A percentile compares a stretch with the other conserved stretches of the same genome.
These are phyloP conservation scores for Ephialtes manifestator DNA, from an alignment of 2,888 invertebrate species.

Conservation along the genomic window DNA sequence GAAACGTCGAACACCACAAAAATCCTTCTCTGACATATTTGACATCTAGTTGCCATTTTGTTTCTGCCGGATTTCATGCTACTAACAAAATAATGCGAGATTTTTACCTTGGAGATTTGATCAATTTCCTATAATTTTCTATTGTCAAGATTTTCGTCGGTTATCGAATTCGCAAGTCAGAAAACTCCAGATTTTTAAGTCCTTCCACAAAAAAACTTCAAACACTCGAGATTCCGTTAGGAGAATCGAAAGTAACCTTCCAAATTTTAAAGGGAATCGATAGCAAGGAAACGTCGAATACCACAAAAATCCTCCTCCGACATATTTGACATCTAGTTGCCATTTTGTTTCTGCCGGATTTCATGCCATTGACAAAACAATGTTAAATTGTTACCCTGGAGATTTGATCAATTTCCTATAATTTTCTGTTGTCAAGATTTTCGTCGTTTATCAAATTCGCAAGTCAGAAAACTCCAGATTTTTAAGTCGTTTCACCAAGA, in stretches of 20 bases:
- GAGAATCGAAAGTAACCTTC: not conserved
- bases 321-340: constrained; percentile 6
- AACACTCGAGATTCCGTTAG: not conserved
- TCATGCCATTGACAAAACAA: not conserved
- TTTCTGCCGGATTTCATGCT: not conserved
- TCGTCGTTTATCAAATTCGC: no score
- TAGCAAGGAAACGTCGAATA: constrained; percentile 43
- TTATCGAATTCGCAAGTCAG: no score
- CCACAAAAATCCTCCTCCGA: constrained; percentile 10
- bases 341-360: not conserved
- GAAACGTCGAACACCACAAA: constrained; percentile 22
- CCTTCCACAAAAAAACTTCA: not conserved
- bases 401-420: no score
- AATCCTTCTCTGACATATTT: constrained; percentile 24
- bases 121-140: no score
- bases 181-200: no score
- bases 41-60: not conserved
- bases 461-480: no score
- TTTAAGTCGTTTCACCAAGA: not conserved
- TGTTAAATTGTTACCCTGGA: no score
- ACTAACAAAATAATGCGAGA: not conserved
- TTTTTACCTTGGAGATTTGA: no score
- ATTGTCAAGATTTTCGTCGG: no score
- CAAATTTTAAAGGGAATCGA: constrained; percentile 42
- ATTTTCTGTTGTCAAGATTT: no score